Conservation (phyloP, 2,113 vertebrate species). For the Xenopus borealis region DNA sequence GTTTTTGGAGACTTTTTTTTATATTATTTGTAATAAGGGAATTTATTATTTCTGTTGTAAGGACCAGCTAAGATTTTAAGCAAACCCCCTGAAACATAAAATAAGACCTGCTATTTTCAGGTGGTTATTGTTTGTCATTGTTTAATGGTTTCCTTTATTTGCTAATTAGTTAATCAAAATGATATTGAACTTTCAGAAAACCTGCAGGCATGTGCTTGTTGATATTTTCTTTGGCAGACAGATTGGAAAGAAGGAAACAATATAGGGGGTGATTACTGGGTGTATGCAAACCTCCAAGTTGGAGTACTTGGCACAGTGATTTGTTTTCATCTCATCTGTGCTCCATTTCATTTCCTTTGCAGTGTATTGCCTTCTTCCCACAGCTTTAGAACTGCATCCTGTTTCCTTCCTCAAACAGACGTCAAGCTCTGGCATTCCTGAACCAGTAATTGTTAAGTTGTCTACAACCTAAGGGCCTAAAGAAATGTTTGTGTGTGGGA, state of each 20-base stretch:
- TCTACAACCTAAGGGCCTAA: neutral
- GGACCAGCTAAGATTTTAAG: too few relatives aligned
- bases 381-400: slow-evolving; percentile 57
- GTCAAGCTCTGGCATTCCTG: slow-evolving; percentile 37
- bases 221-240: slow-evolving; percentile 49
- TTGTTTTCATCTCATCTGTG: slow-evolving; percentile 45
- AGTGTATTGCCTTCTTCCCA: slow-evolving; percentile 47
- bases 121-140: neutral
- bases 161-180: slow-evolving; percentile 10
- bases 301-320: slow-evolving; percentile 51
- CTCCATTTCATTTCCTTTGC: slow-evolving; percentile 53
- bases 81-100: too few relatives aligned
- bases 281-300: slow-evolving; percentile 48
- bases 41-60: neutral
- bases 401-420: slow-evolving; percentile 53
- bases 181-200: slow-evolving; percentile 33
- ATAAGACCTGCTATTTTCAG: neutral
- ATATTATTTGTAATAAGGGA: too few relatives aligned
- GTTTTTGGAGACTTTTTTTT: too few relatives aligned
- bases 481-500: slow-evolving; percentile 3
- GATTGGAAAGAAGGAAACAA: slow-evolving; percentile 57
- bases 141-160: slow-evolving; percentile 46
- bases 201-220: slow-evolving; percentile 30
- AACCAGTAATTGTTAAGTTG: slow-evolving; percentile 24
- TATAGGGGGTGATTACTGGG: slow-evolving; percentile 50